Evolutionary conservation across 2,888 invertebrate genomes (phyloP).

Genomic region (Pseudoips prasinana): DNA sequence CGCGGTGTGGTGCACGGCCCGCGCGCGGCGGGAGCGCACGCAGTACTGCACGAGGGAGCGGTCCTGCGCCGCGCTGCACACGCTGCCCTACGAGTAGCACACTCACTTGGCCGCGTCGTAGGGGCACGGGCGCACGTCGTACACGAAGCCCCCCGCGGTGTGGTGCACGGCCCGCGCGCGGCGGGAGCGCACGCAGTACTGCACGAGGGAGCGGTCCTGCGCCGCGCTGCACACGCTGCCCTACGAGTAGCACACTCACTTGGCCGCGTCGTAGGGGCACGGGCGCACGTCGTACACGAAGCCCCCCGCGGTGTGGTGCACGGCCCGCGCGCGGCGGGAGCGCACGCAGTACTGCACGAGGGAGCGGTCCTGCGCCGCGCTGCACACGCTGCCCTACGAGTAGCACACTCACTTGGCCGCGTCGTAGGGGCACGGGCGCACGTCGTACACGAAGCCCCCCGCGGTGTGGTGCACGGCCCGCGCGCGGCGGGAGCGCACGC

Average conservation of each 20-base stretch:
- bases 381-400: constrained; percentile 83
- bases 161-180: constrained; percentile 62
- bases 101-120: no score
- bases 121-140: constrained; percentile 84
- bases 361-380: constrained; percentile 82
- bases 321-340: constrained; percentile 49
- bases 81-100: no score
- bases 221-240: constrained; percentile 82
- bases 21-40: constrained; percentile 48
- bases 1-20: constrained; percentile 77
- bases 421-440: constrained; percentile 86
- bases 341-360: constrained; percentile 74
- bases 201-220: constrained; percentile 82
- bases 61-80: constrained; percentile 85
- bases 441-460: constrained; percentile 84
- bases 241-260: no score
- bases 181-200: constrained; percentile 64
- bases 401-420: no score
- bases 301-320: constrained; percentile 84
- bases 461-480: constrained; percentile 77
- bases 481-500: no score
- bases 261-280: constrained; percentile 89
- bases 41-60: constrained; percentile 79
- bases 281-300: constrained; percentile 83
- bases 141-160: constrained; percentile 85